Evolutionary conservation across 2,888 invertebrate species (phyloP).

Genomic region (Xestoiulus laeticollis): DNA sequence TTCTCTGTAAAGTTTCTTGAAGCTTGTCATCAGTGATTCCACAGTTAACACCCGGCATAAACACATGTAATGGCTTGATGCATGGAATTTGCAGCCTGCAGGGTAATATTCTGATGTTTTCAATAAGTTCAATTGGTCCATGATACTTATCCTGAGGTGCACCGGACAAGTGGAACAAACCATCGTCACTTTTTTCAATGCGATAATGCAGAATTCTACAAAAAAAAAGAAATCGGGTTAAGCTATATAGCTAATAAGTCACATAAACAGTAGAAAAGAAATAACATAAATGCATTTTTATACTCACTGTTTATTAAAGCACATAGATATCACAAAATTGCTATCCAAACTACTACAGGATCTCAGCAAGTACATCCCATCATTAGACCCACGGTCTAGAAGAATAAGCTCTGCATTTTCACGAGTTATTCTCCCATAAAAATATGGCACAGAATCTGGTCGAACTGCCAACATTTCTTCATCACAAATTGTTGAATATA

Average conservation of each 20-base stretch:
- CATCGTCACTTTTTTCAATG: constrained; percentile 58
- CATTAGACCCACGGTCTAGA: constrained; percentile 59
- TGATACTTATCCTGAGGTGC: constrained; percentile 58
- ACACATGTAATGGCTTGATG: constrained; percentile 57
- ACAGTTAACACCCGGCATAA: constrained; percentile 59
- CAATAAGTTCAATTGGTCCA: constrained; percentile 58
- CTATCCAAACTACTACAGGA: constrained; percentile 57
- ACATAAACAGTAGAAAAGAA: neutral
- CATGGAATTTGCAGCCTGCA: constrained; percentile 58
- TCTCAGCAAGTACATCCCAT: constrained; percentile 59
- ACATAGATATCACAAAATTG: constrained; percentile 59
- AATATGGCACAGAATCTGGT: constrained; percentile 56
- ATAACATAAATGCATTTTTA: neutral
- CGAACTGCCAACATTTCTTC: constrained; percentile 46
- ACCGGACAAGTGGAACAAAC: constrained; percentile 58
- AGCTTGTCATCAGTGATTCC: constrained; percentile 58
- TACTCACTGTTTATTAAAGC: constrained; percentile 59
- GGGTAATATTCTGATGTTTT: constrained; percentile 58
- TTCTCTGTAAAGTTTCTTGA: constrained; percentile 57
- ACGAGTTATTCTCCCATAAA: constrained; percentile 59
- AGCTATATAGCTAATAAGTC: neutral
- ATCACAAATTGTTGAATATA: neutral
- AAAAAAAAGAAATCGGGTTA: neutral
- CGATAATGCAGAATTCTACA: constrained; percentile 59
- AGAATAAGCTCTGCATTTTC: constrained; percentile 60